Base-by-base conservation (phyloP, 1,140 invertebrate species). In the Anastrepha ludens region DNA sequence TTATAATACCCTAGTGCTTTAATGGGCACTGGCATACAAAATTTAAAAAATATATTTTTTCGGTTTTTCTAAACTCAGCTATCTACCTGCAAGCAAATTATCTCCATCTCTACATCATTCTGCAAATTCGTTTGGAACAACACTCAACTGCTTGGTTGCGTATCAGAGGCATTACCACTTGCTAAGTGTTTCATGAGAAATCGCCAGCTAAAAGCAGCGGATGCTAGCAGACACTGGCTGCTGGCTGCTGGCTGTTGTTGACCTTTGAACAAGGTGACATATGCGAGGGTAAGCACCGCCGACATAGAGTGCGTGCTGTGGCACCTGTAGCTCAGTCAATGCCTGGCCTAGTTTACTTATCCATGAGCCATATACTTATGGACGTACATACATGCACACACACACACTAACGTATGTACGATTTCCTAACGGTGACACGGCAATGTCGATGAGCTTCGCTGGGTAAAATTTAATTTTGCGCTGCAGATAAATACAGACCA, bases 201-300 rank as follows among this genome's bases (percentile, higher is more conserved):
- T 13, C 67, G 67, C 17, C 67, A 81, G 74, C 74, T 81, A n/a
- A 0, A 17, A 3, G 67, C 67, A 74, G 41, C 67, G 67, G 67
- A 74, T 74, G 41, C 44, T 44, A 74, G 67, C 74, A 47, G 74
- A 81, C 55, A 47, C 47, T 81, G 74, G n/a, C 64, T 9, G 64
- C 5, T 67, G 64, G 6, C 64, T 67, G n/a, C 47, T 81, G 67
- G 7, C 67, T 70, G 74, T 41, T 81, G 74, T 81, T 81, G 74
- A 81, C 74, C 74, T 81, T 81, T 81, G 47, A 81, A 44, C 74
- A 81, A 81, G 74, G 74, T 55, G 41, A 47, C 13, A 44, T 74
- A 74, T 11, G 2, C 47, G 17, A 11, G 39, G 2, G 44, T 50
- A 50, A 29, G 17, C 67, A 70, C 20, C 67, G 39, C 47, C 13